Conservation (phyloP, 2,797 vertebrate species). For the Adrianichthys oophorus region DNA sequence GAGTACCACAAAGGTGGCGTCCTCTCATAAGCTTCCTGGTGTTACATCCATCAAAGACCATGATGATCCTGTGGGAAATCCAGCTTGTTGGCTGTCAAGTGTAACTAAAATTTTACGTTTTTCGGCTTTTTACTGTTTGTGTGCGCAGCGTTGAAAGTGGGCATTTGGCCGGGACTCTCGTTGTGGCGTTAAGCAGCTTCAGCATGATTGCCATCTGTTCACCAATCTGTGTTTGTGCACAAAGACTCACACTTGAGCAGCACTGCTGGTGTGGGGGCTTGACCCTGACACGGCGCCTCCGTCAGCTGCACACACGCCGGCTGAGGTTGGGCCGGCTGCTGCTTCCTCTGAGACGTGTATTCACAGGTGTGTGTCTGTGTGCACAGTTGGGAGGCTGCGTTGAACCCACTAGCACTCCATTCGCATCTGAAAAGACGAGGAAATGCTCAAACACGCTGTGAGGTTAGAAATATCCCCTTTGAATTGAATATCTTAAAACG, state of each 20-base stretch:
- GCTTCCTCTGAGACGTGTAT: conserved; percentile 12
- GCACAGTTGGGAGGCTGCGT: neutral
- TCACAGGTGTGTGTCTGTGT: conserved; percentile 29
- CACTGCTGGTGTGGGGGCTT: too few relatives aligned
- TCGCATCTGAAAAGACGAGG: too few relatives aligned
- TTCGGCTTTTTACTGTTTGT: conserved; percentile 7
- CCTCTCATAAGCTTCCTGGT: neutral
- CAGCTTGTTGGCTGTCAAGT: too few relatives aligned
- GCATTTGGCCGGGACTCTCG: conserved; percentile 55
- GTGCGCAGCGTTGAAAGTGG: conserved; percentile 1
- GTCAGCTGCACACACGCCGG: conserved; percentile 2
- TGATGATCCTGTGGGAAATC: neutral
- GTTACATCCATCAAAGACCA: neutral
- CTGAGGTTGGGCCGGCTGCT: neutral
- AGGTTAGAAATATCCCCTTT: too few relatives aligned
- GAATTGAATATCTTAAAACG: too few relatives aligned
- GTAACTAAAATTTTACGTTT: too few relatives aligned
- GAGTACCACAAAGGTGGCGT: neutral
- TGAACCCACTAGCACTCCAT: too few relatives aligned
- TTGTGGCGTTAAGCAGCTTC: conserved; percentile 74
- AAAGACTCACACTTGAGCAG: conserved; percentile 28
- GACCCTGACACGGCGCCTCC: too few relatives aligned
- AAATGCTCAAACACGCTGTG: too few relatives aligned
- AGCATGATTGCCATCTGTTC: conserved; percentile 75
- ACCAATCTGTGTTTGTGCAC: conserved; percentile 57